Evolutionary conservation across 2,113 vertebrate genomes (phyloP), one percentile per base, ranked within the genome.

Genomic region (Osmerus mordax): DNA sequence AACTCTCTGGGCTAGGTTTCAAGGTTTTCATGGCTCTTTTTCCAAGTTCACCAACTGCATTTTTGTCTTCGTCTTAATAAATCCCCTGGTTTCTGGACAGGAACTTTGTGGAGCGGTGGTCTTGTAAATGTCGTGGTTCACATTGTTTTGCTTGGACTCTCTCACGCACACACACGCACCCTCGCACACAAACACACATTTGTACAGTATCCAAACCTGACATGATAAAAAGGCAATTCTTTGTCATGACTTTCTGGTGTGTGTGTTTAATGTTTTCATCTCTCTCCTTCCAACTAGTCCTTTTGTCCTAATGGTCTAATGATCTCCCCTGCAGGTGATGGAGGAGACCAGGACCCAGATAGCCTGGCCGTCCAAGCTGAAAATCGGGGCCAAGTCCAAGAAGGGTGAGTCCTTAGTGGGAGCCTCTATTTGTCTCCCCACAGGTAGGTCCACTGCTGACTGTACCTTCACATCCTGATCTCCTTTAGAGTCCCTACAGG

Each of bases 341-440:
- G 95, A 97, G 75, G 96, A 98, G 90, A 98, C 96, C 78, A 95
- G 95, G 65, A 98, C 96, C 0, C 96, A 98, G 89, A 98, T 98
- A 83, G 96, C 96, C 53, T 98, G 96, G 96, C 96, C 96, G 0
- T 98, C 96, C 2, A 98, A 98, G 75, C 78, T 98, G 84, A 98
- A 98, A 91, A 98, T 98, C 0, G 96, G 96, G 72, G 96, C 95
- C 69, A 98, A 98, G 87, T 98, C 96, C 0, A 98, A 98, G 90
- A 98, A 98, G 94, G 96, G 96, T 97, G 90, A 89, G 32, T 51
- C 41, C 41, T 47, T 47, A 11, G n/a, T 8, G 54, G 9, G 16
- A 23, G 8, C 18, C 58, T 23, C n/a, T 60, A 8, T 59, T 59
- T 59, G 18, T 21, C 58, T 47, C 41, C 7, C 41, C 41, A 47